phyloP scores from a whole-genome alignment of 2,797 vertebrate species.

The Rousettus madagascariensis region DNA sequence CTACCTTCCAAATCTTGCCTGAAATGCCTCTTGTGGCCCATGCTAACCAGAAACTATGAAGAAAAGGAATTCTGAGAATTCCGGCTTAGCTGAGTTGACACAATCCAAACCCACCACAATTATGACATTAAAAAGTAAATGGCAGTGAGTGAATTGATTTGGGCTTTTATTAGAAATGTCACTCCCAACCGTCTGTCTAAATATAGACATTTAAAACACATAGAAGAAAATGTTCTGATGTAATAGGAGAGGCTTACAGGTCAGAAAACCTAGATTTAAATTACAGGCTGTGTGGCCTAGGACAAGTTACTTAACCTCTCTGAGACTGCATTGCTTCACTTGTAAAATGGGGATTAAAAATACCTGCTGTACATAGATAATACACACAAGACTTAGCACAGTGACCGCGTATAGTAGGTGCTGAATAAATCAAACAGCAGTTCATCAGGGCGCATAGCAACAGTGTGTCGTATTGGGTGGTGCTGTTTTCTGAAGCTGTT shows the following conservation, averaged over 20 bases:
- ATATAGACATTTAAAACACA: background rate
- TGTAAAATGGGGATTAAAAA: background rate
- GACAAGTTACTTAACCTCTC: background rate
- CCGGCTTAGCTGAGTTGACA: background rate
- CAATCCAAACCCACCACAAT: background rate
- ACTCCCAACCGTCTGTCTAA: background rate
- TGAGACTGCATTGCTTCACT: background rate
- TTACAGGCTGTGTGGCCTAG: background rate
- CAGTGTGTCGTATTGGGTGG: accelerated
- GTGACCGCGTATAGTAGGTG: background rate
- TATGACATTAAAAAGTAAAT: background rate
- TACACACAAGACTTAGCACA: background rate
- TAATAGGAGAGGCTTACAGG: background rate
- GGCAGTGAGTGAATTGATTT: background rate
- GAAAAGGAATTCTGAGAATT: background rate
- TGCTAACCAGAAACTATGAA: background rate
- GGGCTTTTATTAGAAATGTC: background rate
- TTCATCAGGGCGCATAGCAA: background rate
- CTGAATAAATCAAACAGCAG: background rate
- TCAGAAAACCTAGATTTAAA: background rate
- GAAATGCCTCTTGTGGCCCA: background rate
- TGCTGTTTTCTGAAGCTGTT: background rate
- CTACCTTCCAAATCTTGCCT: accelerated
- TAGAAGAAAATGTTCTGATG: background rate
- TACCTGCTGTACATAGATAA: background rate